Evolutionary conservation across 2,888 invertebrate species (phyloP).

Genomic region (Eupeodes luniger): DNA sequence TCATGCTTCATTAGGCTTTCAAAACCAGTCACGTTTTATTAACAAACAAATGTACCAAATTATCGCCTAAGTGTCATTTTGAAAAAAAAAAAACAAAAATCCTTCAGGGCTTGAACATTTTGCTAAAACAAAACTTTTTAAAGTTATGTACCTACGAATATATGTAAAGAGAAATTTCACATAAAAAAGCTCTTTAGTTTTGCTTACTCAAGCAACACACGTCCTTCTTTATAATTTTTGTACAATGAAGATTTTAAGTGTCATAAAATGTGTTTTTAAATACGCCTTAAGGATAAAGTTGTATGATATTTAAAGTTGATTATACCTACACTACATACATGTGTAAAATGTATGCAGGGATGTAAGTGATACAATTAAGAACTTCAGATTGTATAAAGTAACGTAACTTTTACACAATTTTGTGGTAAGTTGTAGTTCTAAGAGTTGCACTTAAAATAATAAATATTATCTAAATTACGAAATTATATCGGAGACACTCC

Average conservation of each 20-base stretch:
- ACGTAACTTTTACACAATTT: no score
- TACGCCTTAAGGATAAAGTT: neutral
- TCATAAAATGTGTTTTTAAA: neutral
- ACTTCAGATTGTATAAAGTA: neutral
- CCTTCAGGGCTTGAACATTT: neutral
- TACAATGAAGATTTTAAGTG: neutral
- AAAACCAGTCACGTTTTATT: conserved; percentile 28
- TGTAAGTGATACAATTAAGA: neutral
- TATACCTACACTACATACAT: no score
- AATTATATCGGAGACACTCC: no score
- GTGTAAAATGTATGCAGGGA: no score
- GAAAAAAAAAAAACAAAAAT: neutral
- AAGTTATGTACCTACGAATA: neutral
- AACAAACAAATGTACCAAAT: conserved; percentile 39
- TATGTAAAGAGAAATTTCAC: neutral
- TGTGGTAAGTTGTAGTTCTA: no score
- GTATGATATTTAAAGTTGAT: neutral
- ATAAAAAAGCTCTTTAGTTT: neutral
- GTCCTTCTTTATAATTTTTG: neutral
- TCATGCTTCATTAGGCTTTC: neutral
- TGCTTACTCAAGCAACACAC: neutral
- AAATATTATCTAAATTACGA: no score
- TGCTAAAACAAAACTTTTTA: neutral
- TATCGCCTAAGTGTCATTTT: neutral
- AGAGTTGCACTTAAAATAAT: no score